phyloP scores from a whole-genome alignment of 64 coral and sea anemone species.

The Montipora capricornis region DNA sequence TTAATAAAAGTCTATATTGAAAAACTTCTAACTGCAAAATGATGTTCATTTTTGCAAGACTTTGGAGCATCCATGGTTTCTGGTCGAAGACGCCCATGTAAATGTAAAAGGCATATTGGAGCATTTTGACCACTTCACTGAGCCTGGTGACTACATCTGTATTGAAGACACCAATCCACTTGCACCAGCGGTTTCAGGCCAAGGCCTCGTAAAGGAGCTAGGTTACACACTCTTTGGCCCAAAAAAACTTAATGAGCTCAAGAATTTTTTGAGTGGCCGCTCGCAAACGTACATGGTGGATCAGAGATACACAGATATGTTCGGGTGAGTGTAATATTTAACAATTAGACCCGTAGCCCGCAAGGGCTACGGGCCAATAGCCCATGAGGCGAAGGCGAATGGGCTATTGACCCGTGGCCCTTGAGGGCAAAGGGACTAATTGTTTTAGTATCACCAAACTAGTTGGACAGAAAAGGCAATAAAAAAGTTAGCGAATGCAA shows the following conservation, averaged over 20 bases:
- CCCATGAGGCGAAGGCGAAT: too few species aligned
- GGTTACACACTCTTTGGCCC: conserved; percentile 24
- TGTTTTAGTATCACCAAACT: too few species aligned
- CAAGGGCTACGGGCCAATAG: too few species aligned
- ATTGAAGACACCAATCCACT: conserved; percentile 64
- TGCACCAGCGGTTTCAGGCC: neutral
- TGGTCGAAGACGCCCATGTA: conserved; percentile 69
- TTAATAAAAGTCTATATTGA: too few species aligned
- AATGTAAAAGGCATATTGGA: conserved; percentile 56
- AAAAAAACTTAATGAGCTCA: neutral
- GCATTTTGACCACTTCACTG: conserved; percentile 57
- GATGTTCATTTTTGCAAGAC: neutral
- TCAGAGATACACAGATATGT: conserved; percentile 68
- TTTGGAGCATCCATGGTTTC: conserved; percentile 71
- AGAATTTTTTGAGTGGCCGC: conserved; percentile 56
- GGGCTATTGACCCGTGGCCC: too few species aligned
- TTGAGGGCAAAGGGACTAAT: too few species aligned
- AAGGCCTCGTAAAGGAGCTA: conserved; percentile 30
- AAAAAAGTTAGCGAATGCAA: too few species aligned
- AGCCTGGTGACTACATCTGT: conserved; percentile 65
- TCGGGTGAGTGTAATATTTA: conserved; percentile 35
- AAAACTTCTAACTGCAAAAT: too few species aligned
- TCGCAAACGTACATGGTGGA: conserved; percentile 62
- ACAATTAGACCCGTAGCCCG: too few species aligned
- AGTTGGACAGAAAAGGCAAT: too few species aligned